Percentiles rank a stretch among this genome's conserved stretches.
Evolutionary conservation across 2,888 invertebrate genomes (phyloP).

Genomic region (Geotrupes spiniger): DNA sequence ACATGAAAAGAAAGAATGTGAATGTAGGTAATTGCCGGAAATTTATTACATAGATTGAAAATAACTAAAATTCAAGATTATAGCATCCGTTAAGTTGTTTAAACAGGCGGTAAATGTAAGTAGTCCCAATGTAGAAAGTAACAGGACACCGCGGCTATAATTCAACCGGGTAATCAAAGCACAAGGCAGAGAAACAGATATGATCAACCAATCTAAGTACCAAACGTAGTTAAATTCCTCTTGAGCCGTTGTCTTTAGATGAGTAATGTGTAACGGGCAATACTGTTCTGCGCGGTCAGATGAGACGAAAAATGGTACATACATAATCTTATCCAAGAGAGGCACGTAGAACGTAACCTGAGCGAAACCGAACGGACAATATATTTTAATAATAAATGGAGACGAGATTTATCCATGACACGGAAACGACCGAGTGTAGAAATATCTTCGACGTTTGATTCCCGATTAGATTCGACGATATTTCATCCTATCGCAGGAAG

Average conservation of each 20-base stretch:
- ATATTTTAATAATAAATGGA: constrained; percentile 14
- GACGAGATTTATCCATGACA: constrained; percentile 5
- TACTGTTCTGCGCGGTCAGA: constrained; percentile 9
- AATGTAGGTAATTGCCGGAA: too few relatives aligned
- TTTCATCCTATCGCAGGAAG: background rate
- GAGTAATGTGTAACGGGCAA: background rate
- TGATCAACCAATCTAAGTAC: too few relatives aligned
- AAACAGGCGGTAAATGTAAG: too few relatives aligned
- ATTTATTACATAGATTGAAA: too few relatives aligned
- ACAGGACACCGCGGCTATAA: too few relatives aligned
- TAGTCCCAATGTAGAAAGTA: too few relatives aligned
- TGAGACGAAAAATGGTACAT: constrained; percentile 4
- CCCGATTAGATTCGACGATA: constrained; percentile 1
- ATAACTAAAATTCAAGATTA: too few relatives aligned
- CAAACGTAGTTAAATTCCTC: too few relatives aligned
- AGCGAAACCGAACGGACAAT: constrained; percentile 8
- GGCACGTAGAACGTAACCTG: constrained; percentile 1
- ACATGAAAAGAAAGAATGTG: too few relatives aligned
- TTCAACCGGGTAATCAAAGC: too few relatives aligned
- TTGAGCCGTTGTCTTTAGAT: background rate
- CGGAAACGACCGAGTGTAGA: background rate
- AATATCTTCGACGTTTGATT: constrained; percentile 2
- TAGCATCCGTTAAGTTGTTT: too few relatives aligned
- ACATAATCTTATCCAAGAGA: constrained; percentile 11
- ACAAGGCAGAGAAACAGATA: too few relatives aligned